Percentiles rank a stretch among this genome's conserved stretches.
Conservation (phyloP, 1,140 invertebrate species). For the Neodiprion pinetum region DNA sequence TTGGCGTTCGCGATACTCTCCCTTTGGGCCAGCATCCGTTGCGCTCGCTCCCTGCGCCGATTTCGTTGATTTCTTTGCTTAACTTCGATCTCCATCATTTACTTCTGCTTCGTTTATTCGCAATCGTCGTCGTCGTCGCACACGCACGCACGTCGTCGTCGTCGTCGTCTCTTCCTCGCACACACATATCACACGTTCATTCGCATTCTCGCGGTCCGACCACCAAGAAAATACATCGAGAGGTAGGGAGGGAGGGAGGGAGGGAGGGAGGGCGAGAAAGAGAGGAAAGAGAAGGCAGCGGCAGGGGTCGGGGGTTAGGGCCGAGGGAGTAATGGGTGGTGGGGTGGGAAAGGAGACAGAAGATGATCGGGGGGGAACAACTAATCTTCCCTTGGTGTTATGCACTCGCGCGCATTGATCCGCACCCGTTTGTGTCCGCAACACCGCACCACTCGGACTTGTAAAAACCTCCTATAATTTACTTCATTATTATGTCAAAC, state of each 20-base stretch:
- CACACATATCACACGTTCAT: constrained; percentile 7
- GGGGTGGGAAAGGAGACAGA: constrained; percentile 4
- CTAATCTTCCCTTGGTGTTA: background rate
- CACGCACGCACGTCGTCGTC: background rate
- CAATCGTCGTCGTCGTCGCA: constrained; percentile 40
- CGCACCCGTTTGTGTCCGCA: constrained; percentile 51
- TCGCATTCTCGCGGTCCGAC: constrained; percentile 3
- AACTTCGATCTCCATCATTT: constrained; percentile 81
- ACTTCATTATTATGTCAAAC: constrained; percentile 50
- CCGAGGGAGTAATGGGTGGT: background rate
- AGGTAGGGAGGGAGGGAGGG: background rate
- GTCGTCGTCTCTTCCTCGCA: background rate
- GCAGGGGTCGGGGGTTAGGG: background rate
- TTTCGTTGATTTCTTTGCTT: constrained; percentile 81
- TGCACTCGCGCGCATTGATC: background rate
- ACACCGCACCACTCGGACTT: constrained; percentile 60
- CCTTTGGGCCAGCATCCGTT: constrained; percentile 83
- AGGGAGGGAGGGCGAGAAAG: background rate
- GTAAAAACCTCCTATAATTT: constrained; percentile 46
- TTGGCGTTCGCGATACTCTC: constrained; percentile 69
- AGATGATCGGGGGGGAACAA: background rate
- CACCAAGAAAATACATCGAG: background rate
- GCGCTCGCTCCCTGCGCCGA: constrained; percentile 82
- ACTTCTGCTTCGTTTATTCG: background rate
- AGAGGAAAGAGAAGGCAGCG: background rate